Evolutionary conservation across 2,888 invertebrate genomes (phyloP).

Genomic region (Nephrocerus scutellatus): DNA sequence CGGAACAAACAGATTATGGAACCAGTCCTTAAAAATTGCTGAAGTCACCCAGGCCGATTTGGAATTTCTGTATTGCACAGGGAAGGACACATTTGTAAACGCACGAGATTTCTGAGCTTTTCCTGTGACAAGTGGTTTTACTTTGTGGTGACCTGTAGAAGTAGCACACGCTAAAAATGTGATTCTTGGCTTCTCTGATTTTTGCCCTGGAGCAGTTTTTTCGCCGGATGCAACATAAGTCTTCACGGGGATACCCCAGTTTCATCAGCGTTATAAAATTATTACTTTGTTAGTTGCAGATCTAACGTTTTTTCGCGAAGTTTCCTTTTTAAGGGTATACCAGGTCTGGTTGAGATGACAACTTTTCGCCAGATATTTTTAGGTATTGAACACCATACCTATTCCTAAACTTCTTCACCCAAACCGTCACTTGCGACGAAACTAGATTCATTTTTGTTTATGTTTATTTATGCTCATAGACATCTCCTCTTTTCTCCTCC

Average conservation of each 20-base stretch:
- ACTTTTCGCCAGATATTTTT: conserved; percentile 6
- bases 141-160: conserved; percentile 1
- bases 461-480: conserved; percentile 1
- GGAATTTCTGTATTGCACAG: neutral
- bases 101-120: conserved; percentile 4
- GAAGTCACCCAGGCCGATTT: conserved; percentile 1
- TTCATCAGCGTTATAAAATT: conserved; percentile 4
- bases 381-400: conserved; percentile 6
- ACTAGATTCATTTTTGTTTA: conserved; percentile 4
- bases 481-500: no score
- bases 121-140: conserved; percentile 5
- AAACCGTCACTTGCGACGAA: conserved; percentile 6
- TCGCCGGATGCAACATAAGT: conserved; percentile 1
- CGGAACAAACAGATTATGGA: neutral
- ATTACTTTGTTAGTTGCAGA: conserved; percentile 2
- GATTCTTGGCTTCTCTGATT: conserved; percentile 4
- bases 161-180: conserved; percentile 7
- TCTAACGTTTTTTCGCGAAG: neutral
- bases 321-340: conserved; percentile 1
- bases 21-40: conserved; percentile 3
- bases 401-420: conserved; percentile 3
- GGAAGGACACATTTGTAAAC: conserved; percentile 4
- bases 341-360: conserved; percentile 3
- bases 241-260: neutral
- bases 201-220: conserved; percentile 6